Evolutionary conservation across 2,888 invertebrate species (phyloP), one percentile per base, ranked within the genome.

Genomic region (Esperia sulphurella): DNA sequence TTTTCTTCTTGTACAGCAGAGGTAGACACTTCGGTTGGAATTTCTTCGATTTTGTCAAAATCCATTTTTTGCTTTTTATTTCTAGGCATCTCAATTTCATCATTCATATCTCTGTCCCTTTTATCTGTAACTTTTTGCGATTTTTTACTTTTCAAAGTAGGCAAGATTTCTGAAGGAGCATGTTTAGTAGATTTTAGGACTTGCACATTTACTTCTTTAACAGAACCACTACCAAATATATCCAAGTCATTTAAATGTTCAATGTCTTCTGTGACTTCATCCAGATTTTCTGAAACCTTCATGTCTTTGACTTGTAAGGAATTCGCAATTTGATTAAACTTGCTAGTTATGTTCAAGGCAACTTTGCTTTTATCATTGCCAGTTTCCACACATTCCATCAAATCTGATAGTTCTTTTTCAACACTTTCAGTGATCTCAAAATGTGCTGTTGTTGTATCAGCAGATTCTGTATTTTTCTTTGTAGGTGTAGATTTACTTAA

Each of bases 351-450:
- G 12, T 43, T 43, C 6, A 12, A 8, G 14, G 31, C 21, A 14
- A 42, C 48, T 55, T 52, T 56, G 8, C 53, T 39, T 38, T 29
- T 43, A 12, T 48, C 49, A 12, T 59, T 52, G 49, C 60, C 51
- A 29, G 49, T 56, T 28, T 70, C 63, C 37, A 60, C 66, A 66
- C 66, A 71, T 54, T 79, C 79, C 75, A 81, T 81, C 9, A 76
- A 60, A 46, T 72, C 74, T 30, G 77, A 79, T 41, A 86, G 55
- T 58, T 84, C 83, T 65, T 76, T 83, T 65, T 84, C 86, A 41
- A 82, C 74, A 77, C 83, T 87, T 53, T 79, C 81, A 51, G 86
- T 83, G 9, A 84, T 87, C 65, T 83, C 81, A 65, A 74, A 76
- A 14, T 77, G 74, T 44, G 61, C 79, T 39, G 77, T 75, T 46